Conservation (phyloP, 2,797 vertebrate genomes). For the Xenentodon cancila region DNA sequence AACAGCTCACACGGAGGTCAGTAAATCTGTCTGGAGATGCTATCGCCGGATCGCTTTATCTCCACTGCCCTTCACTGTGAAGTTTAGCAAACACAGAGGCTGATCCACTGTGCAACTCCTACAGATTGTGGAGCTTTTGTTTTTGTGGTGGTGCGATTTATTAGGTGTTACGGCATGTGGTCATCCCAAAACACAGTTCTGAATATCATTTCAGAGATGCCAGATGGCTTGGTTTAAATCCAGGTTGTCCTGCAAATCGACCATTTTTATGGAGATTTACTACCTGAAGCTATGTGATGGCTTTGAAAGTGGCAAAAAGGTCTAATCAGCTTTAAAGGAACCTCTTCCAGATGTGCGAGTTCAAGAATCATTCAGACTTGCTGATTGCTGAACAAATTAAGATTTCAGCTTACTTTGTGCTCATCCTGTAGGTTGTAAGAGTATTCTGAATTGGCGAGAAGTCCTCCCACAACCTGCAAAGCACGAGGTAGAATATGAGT, state of each 20-base stretch:
- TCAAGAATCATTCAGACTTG: too few relatives aligned
- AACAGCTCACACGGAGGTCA: neutral
- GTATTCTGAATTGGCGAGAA: too few relatives aligned
- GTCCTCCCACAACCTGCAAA: too few relatives aligned
- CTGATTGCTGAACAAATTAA: too few relatives aligned
- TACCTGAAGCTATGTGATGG: slow-evolving; percentile 7
- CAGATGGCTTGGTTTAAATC: slow-evolving; percentile 11
- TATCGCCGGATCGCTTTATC: slow-evolving; percentile 15
- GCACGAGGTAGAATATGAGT: too few relatives aligned
- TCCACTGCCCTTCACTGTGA: slow-evolving; percentile 13
- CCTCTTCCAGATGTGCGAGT: slow-evolving; percentile 12
- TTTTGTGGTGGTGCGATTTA: neutral
- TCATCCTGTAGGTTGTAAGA: too few relatives aligned
- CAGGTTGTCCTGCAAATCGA: slow-evolving; percentile 24
- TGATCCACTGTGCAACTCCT: neutral
- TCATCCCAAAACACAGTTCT: slow-evolving; percentile 1
- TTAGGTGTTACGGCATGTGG: neutral
- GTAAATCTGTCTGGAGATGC: slow-evolving; percentile 27
- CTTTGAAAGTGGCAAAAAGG: neutral
- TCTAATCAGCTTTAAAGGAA: slow-evolving; percentile 9
- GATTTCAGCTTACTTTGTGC: too few relatives aligned
- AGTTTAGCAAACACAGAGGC: neutral
- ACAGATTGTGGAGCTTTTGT: slow-evolving; percentile 1
- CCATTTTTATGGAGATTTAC: slow-evolving; percentile 34
- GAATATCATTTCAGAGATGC: neutral